Evolutionary conservation across 2,888 invertebrate genomes (phyloP).

Genomic region (Furcula furcula): DNA sequence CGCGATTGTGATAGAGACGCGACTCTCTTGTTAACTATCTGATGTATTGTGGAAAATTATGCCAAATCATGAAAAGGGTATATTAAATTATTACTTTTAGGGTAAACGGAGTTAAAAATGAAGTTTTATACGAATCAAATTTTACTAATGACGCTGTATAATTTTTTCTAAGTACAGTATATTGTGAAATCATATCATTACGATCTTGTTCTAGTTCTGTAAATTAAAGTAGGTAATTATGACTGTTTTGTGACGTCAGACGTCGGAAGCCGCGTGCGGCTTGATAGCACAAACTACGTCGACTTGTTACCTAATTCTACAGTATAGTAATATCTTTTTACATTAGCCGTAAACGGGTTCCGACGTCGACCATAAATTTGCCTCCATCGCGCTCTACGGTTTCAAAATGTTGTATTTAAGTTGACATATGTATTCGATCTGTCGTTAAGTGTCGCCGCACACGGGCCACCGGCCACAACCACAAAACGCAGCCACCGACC

Average conservation of each 20-base stretch:
- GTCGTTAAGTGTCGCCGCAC: constrained; percentile 16
- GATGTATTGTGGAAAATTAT: constrained; percentile 62
- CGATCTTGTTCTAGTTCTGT: constrained; percentile 56
- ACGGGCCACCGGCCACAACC: too few species aligned
- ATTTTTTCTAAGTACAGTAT: constrained; percentile 74
- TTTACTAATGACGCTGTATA: constrained; percentile 69
- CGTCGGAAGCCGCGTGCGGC: constrained; percentile 27
- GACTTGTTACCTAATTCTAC: constrained; percentile 28
- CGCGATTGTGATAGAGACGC: constrained; percentile 68
- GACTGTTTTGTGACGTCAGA: constrained; percentile 36
- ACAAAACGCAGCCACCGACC: too few species aligned
- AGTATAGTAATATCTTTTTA: constrained; percentile 19
- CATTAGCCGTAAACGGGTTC: constrained; percentile 12
- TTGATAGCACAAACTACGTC: constrained; percentile 37
- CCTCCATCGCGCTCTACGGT: constrained; percentile 33
- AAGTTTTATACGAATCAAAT: constrained; percentile 75
- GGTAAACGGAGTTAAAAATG: constrained; percentile 68
- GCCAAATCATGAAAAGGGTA: constrained; percentile 80
- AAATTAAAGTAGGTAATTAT: constrained; percentile 54
- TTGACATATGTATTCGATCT: constrained; percentile 23
- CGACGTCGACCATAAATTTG: constrained; percentile 29
- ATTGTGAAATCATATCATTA: constrained; percentile 70
- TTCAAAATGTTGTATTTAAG: constrained; percentile 27
- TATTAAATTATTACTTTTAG: constrained; percentile 76
- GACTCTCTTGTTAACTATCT: constrained; percentile 70